Evolutionary conservation across 1,140 invertebrate species (phyloP).

Genomic region (Ylistrum balloti): DNA sequence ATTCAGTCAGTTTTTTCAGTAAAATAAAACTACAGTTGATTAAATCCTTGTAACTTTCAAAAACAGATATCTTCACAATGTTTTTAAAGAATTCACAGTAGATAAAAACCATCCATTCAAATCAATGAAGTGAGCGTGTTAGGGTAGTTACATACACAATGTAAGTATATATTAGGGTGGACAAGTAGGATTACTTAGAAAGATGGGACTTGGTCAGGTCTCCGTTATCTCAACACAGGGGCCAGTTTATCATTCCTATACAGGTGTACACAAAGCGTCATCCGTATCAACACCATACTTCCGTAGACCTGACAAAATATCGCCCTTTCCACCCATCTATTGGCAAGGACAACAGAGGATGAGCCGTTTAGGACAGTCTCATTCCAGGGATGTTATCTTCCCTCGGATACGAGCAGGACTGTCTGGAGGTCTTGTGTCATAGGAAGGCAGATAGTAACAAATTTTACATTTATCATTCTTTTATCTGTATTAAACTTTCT

Average conservation of each 20-base stretch:
- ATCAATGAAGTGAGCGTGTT: background rate
- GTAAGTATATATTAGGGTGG: background rate
- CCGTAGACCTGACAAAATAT: slow-evolving; percentile 38
- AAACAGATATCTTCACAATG: background rate
- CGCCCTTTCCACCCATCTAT: slow-evolving; percentile 37
- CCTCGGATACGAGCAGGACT: background rate
- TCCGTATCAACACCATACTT: slow-evolving; percentile 24
- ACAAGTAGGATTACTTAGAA: background rate
- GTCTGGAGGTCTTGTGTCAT: slow-evolving; percentile 7
- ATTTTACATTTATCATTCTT: background rate
- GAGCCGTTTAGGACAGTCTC: slow-evolving; percentile 2
- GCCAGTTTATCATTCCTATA: background rate
- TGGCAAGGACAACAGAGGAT: background rate
- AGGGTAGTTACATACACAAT: background rate
- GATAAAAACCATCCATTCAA: background rate
- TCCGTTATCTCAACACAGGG: background rate
- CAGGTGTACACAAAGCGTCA: slow-evolving; percentile 23
- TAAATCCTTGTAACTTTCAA: background rate
- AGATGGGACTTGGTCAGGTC: background rate
- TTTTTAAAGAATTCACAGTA: background rate
- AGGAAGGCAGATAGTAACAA: background rate
- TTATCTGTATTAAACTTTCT: background rate
- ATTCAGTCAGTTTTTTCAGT: background rate
- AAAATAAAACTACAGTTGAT: background rate
- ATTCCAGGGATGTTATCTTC: background rate